Base-by-base conservation (phyloP, 1,140 invertebrate genomes). In the Anoplophora glabripennis region DNA sequence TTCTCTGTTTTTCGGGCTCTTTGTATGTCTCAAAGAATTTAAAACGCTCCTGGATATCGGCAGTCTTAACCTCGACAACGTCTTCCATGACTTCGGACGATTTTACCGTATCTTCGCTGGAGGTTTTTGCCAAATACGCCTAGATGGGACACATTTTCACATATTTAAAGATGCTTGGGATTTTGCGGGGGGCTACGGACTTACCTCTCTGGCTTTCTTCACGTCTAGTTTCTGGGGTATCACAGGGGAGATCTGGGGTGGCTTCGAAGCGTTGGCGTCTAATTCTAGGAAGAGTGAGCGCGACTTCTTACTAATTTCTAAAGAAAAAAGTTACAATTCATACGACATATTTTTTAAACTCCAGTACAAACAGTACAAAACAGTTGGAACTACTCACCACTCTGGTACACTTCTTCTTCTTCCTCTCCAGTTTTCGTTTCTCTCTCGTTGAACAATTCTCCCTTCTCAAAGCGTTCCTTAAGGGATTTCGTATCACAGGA, bases 21-120 rank as follows among this genome's bases (percentile, higher is more conserved):
- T 84, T 84, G 78, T 92, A 94, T 1, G 85, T 88, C 81, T 94
- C 92, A 79, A 95, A 95, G 79, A 94, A 94, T 76, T 91, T 90
- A 79, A 94, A 94, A 67, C 89, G 85, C 70, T 89, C 84, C 34
- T 87, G 84, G 61, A 95, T 86, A 74, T 93, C 89, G 14, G 86
- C 86, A 1, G 89, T 92, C 77, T 89, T 82, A 48, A 93, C 84
- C 65, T 83, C 81, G 28, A 93, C 82, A n/a, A 33, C 21, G 67
- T 93, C 89, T 60, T 92, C 89, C 18, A 83, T 80, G 65, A 89
- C 85, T 59, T 73, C 67, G 5, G 63, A 61, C 12, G 82, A 83
- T 61, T 85, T 82, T 8, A 93, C 84, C 48, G 91, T 82, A 69
- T 92, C 89, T 53, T 85, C 84, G 35, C 84, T 83, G 34, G 84